Evolutionary conservation across 2,888 invertebrate species (phyloP), one percentile per base, ranked within the genome.

Genomic region (Ametastegia equiseti): DNA sequence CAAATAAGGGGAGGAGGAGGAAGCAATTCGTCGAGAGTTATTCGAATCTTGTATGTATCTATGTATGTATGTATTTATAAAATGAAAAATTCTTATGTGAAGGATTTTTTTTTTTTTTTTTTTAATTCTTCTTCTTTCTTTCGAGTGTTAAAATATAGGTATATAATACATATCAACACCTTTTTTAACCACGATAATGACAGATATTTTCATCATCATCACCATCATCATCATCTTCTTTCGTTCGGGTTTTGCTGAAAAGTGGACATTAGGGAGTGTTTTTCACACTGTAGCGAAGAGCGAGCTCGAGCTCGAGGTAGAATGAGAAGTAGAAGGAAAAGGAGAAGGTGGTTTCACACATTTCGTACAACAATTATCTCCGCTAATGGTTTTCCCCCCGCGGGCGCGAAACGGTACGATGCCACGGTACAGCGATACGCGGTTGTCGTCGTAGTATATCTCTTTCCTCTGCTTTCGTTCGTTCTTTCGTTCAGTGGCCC

Each of bases 331-430:
- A 47, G 47, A 19, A 19, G 11, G 54, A n/a, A n/a, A n/a, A n/a
- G n/a, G n/a, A n/a, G n/a, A n/a, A n/a, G n/a, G n/a, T n/a, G 54
- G 54, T 84, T 84, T 86, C 83, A 84, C 81, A 82, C 86, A 87
- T 89, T 90, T 89, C 86, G 87, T 85, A n/a, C n/a, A 86, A 90
- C 89, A 89, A 90, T 90, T 90, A 89, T 87, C 86, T 84, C 87
- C 87, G 87, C 88, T 90, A 89, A 89, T 90, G 89, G 89, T 82
- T 67, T 67, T 54, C 9, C 54, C 15, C 39, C 36, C 39, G 65
- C 65, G 65, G 36, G n/a, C n/a, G 36, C 63, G 36, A 36, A 79
- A n/a, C n/a, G 79, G 80, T 79, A 30, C 65, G 57, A 39, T 67
- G 57, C 39, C 47, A 81, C 57, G 80, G 80, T n/a, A n/a, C n/a